phyloP scores from a whole-genome alignment of 2,797 vertebrate genomes.

The Steatocranus sp. region DNA sequence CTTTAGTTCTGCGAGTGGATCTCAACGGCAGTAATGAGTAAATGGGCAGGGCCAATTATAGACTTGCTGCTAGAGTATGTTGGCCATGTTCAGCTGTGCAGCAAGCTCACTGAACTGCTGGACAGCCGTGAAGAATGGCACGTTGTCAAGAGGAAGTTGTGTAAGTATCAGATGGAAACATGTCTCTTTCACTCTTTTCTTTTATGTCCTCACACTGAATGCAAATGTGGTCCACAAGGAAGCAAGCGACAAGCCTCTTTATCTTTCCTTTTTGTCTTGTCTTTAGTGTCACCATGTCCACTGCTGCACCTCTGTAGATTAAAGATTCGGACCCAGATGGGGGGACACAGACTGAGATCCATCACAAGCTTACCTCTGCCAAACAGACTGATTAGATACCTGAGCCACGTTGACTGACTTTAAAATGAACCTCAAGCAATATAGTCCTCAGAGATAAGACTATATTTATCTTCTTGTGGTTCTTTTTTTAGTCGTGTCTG shows the following conservation, averaged over 20 bases:
- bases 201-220: not conserved
- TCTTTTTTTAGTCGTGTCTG: conserved; percentile 36
- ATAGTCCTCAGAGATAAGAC: conserved; percentile 6
- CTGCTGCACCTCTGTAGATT: conserved; percentile 89
- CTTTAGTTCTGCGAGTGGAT: conserved; percentile 96
- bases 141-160: conserved; percentile 83
- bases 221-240: not conserved
- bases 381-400: conserved; percentile 81
- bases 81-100: conserved; percentile 87
- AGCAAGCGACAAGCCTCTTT: not conserved
- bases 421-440: conserved; percentile 8
- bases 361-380: conserved; percentile 85
- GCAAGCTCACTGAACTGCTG: conserved; percentile 83
- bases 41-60: conserved; percentile 84
- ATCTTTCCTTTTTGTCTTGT: conserved; percentile 5
- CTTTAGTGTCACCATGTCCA: conserved; percentile 83
- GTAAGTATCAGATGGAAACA: conserved; percentile 66
- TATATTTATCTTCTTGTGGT: conserved; percentile 34
- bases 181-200: not conserved
- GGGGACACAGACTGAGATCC: conserved; percentile 77
- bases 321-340: conserved; percentile 80
- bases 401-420: conserved; percentile 56
- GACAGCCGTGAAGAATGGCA: conserved; percentile 86
- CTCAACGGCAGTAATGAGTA: conserved; percentile 77
- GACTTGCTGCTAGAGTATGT: conserved; percentile 92